Evolutionary conservation across 2,888 invertebrate genomes (phyloP).

Genomic region (Tenthredo notha): DNA sequence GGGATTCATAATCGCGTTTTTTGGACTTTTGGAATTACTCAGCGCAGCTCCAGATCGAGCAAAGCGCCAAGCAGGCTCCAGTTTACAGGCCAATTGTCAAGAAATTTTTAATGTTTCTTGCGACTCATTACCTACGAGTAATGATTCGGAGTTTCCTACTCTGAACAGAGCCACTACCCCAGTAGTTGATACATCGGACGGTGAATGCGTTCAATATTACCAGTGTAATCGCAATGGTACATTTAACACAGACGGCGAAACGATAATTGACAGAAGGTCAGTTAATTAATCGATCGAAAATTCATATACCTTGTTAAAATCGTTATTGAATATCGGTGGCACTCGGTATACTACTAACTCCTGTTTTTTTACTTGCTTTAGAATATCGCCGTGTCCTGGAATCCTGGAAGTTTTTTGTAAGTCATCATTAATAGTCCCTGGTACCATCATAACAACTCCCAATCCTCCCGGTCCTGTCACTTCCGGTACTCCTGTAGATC

Average conservation of each 20-base stretch:
- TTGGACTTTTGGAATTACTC: neutral
- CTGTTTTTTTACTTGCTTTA: neutral
- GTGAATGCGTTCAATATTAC: slow-evolving; percentile 89
- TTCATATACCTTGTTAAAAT: neutral
- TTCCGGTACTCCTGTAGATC: neutral
- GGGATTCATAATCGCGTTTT: neutral
- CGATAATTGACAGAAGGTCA: slow-evolving; percentile 88
- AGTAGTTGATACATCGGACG: slow-evolving; percentile 70
- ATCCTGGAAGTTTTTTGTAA: slow-evolving; percentile 25
- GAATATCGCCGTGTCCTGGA: slow-evolving; percentile 13
- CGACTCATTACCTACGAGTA: neutral
- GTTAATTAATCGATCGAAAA: neutral
- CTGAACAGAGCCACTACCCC: slow-evolving; percentile 21
- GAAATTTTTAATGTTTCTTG: slow-evolving; percentile 17
- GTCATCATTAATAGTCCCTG: neutral
- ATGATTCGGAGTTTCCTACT: slow-evolving; percentile 54
- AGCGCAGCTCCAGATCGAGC: slow-evolving; percentile 30
- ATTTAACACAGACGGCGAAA: slow-evolving; percentile 85
- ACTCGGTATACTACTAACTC: neutral
- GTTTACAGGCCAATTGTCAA: neutral
- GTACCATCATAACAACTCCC: neutral
- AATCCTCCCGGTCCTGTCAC: neutral
- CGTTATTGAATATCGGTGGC: neutral
- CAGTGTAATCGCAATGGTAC: slow-evolving; percentile 83
- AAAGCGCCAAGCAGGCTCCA: neutral